phyloP scores from a whole-genome alignment of 1,140 invertebrate species.

The Melanaphis sacchari region DNA sequence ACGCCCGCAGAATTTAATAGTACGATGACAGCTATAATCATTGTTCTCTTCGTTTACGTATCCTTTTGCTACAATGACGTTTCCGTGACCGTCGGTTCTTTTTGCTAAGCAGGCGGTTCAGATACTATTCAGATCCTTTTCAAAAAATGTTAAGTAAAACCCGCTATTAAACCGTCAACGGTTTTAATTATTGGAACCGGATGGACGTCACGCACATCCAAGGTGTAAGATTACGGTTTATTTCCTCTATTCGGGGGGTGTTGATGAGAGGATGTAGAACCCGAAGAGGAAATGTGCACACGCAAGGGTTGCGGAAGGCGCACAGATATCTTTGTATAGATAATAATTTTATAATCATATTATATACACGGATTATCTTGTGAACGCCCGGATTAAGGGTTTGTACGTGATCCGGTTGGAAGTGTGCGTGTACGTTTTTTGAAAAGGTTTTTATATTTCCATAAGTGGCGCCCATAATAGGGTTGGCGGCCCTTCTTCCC shows the following conservation, averaged over 20 bases:
- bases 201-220: constrained; percentile 20
- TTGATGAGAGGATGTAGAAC: background rate
- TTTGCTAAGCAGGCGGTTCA: background rate
- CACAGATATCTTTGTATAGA: background rate
- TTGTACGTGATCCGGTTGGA: constrained; percentile 45
- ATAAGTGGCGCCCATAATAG: constrained; percentile 48
- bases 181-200: constrained; percentile 41
- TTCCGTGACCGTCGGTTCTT: background rate
- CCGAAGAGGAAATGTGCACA: background rate
- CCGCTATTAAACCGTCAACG: background rate
- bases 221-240: constrained; percentile 53
- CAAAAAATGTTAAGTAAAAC: background rate
- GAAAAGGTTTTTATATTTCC: constrained; percentile 21
- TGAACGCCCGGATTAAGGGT: constrained; percentile 49
- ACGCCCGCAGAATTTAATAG: constrained; percentile 21
- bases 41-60: constrained; percentile 1
- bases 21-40: constrained; percentile 31
- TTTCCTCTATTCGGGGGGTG: constrained; percentile 20
- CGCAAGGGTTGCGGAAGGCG: background rate
- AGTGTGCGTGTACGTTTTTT: constrained; percentile 4
- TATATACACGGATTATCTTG: constrained; percentile 36
- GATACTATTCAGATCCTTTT: background rate
- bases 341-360: background rate
- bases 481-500: background rate
- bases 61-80: background rate